Base-by-base conservation (phyloP, 2,797 vertebrate species). In the Octomys mimax region DNA sequence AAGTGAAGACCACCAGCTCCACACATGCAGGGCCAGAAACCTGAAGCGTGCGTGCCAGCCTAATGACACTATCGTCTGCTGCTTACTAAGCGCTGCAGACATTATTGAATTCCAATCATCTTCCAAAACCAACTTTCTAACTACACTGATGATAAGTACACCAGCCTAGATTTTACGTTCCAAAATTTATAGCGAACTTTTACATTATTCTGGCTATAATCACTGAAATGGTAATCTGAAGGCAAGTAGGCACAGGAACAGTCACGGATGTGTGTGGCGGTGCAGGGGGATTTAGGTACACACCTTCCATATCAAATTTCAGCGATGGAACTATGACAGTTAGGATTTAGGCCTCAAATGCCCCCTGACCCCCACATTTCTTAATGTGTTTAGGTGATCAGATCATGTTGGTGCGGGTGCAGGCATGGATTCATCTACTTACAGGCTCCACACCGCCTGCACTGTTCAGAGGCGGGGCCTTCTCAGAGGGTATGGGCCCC, bases 241-340 rank as follows among this genome's bases (percentile, higher is more conserved):
- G 66, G 1, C 84, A 93, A 39, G 92, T 73, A 81, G 64, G 97
- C 89, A 89, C 87, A 87, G 96, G 91, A 75, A 88, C 89, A 87
- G 59, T 31, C 24, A 33, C 21, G 2, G 10, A 64, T 97, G 87
- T 89, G 28, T 85, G 33, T 52, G 33, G 28, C 1, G 91, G 70
- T 97, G 86, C 66, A 0, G 21, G 92, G 62, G 39, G 82, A 93
- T 97, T 94, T 84, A 95, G 95, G 87, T 87, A 62, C 87, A 70
- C 96, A 73, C 57, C 42, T 97, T 96, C 62, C 85, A 88, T 84
- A 94, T 46, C 96, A 87, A 97, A 87, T 97, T 94, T 92, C 70
- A 96, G 94, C 89, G 94, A 62, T 89, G 96, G 93, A 98, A 96
- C 80, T 87, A 91, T 22, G 77, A 52, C 46, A 42, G 39, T 18